A percentile compares a stretch with the other conserved stretches of the same genome.
These are phyloP conservation scores for Triplophysa rosa DNA, from an alignment of 2,113 vertebrate genomes.

Conservation along the genomic window DNA sequence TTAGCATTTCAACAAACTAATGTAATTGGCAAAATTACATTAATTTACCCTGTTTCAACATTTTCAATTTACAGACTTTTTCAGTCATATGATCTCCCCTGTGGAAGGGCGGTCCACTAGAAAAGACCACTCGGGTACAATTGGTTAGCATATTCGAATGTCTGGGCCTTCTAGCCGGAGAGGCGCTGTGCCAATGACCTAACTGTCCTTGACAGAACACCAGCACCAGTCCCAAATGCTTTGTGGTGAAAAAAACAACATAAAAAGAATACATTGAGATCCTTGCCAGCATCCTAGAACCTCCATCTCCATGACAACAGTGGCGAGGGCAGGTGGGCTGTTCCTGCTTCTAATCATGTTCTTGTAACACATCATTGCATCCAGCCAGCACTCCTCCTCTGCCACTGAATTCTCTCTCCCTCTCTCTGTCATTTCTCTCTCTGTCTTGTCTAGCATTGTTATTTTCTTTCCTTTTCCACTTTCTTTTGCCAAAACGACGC, in stretches of 20 bases:
- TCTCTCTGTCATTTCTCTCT: conserved; percentile 2
- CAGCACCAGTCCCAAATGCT: conserved; percentile 33
- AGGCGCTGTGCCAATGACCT: conserved; percentile 27
- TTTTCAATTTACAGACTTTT: not conserved
- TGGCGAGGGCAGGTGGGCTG: conserved; percentile 48
- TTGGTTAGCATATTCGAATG: conserved; percentile 1
- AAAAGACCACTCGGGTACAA: conserved; percentile 1
- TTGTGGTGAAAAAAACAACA: conserved; percentile 26
- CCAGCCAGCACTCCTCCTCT: conserved; percentile 21
- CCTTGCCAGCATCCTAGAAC: conserved; percentile 34
- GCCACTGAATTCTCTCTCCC: conserved; percentile 15
- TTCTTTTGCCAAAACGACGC: conserved; percentile 18
- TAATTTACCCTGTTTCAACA: not conserved
- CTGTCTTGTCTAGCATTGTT: conserved; percentile 4
- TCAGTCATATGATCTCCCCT: not conserved
- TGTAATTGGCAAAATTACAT: not conserved
- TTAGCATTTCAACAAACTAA: not conserved
- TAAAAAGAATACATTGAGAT: conserved; percentile 27
- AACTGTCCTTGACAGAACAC: conserved; percentile 38
- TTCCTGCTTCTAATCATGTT: conserved; percentile 43
- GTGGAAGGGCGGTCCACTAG: not conserved
- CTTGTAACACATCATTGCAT: conserved; percentile 33
- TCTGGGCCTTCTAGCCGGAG: not conserved
- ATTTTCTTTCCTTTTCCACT: conserved; percentile 13
- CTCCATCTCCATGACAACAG: conserved; percentile 49